Base-by-base conservation (phyloP, 2,888 invertebrate genomes). In the Coleophora flavipennella region DNA sequence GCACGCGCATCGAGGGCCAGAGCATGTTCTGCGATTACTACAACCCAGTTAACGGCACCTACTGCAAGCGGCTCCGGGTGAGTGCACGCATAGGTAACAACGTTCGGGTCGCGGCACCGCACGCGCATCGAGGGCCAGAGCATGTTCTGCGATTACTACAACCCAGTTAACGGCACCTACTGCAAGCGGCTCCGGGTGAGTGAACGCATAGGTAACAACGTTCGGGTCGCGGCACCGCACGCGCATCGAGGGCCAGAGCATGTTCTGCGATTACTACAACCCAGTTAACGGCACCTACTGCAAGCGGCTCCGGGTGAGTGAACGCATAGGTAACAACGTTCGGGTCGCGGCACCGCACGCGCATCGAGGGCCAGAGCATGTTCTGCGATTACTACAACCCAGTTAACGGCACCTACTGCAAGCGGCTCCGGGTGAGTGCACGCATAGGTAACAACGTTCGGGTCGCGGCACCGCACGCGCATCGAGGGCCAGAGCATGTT, bases 11-110 rank as follows among this genome's bases (percentile, higher is more conserved):
- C 56, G 97, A 97, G 71, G 87, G 87, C 0, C 95, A 95, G 75
- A 95, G 95, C 55, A 96, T 99, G 92, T 99, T 99, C 75, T 99
- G 99, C 69, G 99, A 99, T 62, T 95, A 92, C 69, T 98, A 92
- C 78, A 98, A 97, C 76, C 89, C 93, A 0, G 85, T 87, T 3
- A 95, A 93, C 59, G 90, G 90, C 37, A 97, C 97, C 0, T 99
- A 99, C 62, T 99, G 99, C 76, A 99, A 99, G 75, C 85, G 99
- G 39, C 78, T 99, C 41, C 89, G 96, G 51, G 97, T 85, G 43
- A 48, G 70, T 61, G 26, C n/a, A n/a, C n/a, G n/a, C n/a, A n/a
- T n/a, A n/a, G n/a, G n/a, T n/a, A n/a, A n/a, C 97, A 1, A 96
- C 97, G 0, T 98, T 97, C 74, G 97, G 97, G 9, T 97, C 97